A percentile compares a stretch with the other conserved stretches of the same genome.
phyloP scores from a whole-genome alignment of 2,113 vertebrate species.

The Verasper variegatus region DNA sequence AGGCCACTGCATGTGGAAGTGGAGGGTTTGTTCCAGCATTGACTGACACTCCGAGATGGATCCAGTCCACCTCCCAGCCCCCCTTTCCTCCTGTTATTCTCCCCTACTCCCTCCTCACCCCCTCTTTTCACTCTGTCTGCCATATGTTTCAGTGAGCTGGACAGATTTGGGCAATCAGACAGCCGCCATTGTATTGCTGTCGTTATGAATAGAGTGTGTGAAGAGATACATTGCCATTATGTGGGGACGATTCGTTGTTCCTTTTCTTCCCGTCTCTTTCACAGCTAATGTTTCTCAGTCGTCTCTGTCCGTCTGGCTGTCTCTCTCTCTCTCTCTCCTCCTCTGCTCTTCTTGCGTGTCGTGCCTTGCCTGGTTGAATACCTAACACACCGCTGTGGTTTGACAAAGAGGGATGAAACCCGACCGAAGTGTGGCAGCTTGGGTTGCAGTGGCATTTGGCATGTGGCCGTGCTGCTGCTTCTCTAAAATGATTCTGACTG shows the following conservation, averaged over 20 bases:
- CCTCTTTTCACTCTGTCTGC: conserved; percentile 48
- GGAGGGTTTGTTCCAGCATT: conserved; percentile 57
- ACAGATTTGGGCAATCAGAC: conserved; percentile 72
- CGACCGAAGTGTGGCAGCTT: conserved; percentile 47
- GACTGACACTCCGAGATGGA: conserved; percentile 75
- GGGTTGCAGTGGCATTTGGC: conserved; percentile 37
- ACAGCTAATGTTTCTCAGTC: conserved; percentile 35
- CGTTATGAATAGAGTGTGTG: conserved; percentile 58
- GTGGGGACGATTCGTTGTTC: conserved; percentile 37
- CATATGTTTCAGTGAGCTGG: conserved; percentile 67
- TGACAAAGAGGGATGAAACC: conserved; percentile 56
- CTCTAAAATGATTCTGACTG: conserved; percentile 39
- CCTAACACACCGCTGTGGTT: conserved; percentile 36
- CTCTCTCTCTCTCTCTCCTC: conserved; percentile 22
- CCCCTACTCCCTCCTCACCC: not conserved
- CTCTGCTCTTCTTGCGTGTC: conserved; percentile 43
- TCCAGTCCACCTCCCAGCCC: conserved; percentile 42
- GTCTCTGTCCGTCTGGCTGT: conserved; percentile 26
- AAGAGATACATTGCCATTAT: conserved; percentile 64
- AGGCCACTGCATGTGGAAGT: conserved; percentile 51
- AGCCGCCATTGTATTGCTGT: conserved; percentile 67
- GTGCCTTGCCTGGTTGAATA: conserved; percentile 38
- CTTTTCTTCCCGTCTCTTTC: conserved; percentile 43
- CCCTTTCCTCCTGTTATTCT: conserved; percentile 33
- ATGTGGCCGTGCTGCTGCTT: conserved; percentile 1